Base-by-base conservation (phyloP, 2,797 vertebrate species). In the Sebastes umbrosus region DNA sequence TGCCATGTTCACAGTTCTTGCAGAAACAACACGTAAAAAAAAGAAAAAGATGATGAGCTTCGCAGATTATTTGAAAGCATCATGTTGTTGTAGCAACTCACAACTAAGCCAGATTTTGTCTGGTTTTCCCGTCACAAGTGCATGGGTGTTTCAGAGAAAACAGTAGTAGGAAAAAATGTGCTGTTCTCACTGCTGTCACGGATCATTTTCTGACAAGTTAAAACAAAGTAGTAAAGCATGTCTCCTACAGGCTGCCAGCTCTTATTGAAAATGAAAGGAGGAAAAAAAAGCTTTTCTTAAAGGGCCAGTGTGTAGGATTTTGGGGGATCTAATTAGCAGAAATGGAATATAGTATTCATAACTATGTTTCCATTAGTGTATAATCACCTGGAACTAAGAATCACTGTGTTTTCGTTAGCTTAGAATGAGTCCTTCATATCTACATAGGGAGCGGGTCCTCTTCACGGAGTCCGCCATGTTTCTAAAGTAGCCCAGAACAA, bases 201-300 rank as follows among this genome's bases (percentile, higher is more conserved):
- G 39, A 69, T 77, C 8, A 59, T 82, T 77, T 83, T 60, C 67
- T 64, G 43, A 78, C 88, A 86, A 71, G 81, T 87, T 79, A 54
- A 83, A 91, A 88, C 86, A 89, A 70, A 88, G 31, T 75, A 46
- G 36, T 31, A 36, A 29, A 66, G 34, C 50, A 4, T 2, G 2
- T 55, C n/a, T n/a, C 8, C 18, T 20, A 12, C n/a, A 68, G n/a
- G 9, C 64, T 67, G 36, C 36, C 27, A 20, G 31, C 5, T 24
- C 2, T 22, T 18, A 25, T 16, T 18, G 9, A 5, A 64, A 43
- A 73, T 16, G 52, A 76, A 3, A 4, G 2, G 3, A 43, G 20
- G 10, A n/a, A 36, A 65, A 6, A 66, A 39, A 50, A 22, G 1
- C 3, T 18, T 0, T 32, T 46, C 6, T 46, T 46, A 46, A 46